phyloP scores from a whole-genome alignment of 2,797 vertebrate genomes.

The Spheniscus humboldti region DNA sequence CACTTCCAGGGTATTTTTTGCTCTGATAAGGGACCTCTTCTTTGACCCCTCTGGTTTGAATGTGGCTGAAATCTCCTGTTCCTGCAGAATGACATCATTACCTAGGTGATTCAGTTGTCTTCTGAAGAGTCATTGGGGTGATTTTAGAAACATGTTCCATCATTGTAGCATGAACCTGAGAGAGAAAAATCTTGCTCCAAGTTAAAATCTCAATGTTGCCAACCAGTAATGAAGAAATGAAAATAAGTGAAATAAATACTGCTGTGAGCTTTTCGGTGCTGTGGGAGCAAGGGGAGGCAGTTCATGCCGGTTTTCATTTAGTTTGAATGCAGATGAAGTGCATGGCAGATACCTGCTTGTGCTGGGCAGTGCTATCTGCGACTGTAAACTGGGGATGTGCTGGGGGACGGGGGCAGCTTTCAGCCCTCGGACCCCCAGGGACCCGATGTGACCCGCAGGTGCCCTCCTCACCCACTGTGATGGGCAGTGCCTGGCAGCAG shows the following conservation, averaged over 20 bases:
- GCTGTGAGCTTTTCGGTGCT: fast-evolving
- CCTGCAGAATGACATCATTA: neutral
- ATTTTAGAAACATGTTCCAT: neutral
- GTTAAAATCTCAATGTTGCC: neutral
- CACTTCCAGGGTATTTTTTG: neutral
- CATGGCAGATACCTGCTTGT: neutral
- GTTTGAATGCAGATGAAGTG: neutral
- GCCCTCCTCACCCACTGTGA: neutral
- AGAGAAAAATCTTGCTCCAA: neutral
- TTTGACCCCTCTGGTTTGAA: neutral
- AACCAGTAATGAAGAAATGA: neutral
- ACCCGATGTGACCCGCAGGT: fast-evolving
- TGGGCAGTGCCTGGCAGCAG: neutral
- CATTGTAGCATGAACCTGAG: neutral
- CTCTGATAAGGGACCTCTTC: neutral
- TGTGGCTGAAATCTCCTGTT: neutral
- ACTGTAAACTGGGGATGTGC: neutral
- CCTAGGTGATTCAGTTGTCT: fast-evolving
- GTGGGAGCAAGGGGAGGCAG: neutral
- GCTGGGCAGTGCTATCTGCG: neutral
- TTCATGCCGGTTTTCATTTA: neutral
- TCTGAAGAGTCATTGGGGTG: neutral
- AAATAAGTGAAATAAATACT: neutral
- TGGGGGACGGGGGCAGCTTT: too few relatives aligned
- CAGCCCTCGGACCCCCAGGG: neutral